Evolutionary conservation across 2,797 vertebrate species (phyloP).

Genomic region (Euphonia xanthogaster): DNA sequence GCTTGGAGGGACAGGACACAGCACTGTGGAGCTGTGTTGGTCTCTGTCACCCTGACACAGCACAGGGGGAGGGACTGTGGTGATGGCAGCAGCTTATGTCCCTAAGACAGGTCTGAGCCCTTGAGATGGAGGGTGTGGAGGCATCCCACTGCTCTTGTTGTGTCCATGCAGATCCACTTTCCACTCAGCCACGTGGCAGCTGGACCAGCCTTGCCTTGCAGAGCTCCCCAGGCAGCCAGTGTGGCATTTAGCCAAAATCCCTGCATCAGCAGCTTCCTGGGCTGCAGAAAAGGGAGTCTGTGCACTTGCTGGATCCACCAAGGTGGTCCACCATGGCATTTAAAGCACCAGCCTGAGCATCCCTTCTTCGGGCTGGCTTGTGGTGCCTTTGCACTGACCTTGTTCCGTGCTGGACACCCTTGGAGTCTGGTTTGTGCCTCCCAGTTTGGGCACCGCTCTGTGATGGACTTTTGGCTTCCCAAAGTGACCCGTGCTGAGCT

Average conservation of each 20-base stretch:
- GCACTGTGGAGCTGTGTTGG: not conserved
- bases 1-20: not conserved
- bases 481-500: not conserved
- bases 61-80: accelerated
- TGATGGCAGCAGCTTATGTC: not conserved
- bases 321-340: not conserved
- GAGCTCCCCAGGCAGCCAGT: not conserved
- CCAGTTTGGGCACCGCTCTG: not conserved
- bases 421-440: not conserved
- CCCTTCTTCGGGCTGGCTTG: not conserved
- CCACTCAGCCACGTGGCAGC: not conserved
- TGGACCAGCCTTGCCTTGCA: accelerated
- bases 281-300: not conserved
- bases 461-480: not conserved
- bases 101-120: not conserved
- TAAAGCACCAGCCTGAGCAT: not conserved
- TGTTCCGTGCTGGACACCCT: not conserved
- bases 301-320: not conserved
- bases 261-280: not conserved
- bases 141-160: not conserved
- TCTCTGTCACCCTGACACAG: not conserved
- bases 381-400: not conserved
- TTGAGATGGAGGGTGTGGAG: not conserved
- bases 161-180: not conserved
- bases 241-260: not conserved